Base-by-base conservation (phyloP, 2,113 vertebrate genomes). In the Ictalurus furcatus region DNA sequence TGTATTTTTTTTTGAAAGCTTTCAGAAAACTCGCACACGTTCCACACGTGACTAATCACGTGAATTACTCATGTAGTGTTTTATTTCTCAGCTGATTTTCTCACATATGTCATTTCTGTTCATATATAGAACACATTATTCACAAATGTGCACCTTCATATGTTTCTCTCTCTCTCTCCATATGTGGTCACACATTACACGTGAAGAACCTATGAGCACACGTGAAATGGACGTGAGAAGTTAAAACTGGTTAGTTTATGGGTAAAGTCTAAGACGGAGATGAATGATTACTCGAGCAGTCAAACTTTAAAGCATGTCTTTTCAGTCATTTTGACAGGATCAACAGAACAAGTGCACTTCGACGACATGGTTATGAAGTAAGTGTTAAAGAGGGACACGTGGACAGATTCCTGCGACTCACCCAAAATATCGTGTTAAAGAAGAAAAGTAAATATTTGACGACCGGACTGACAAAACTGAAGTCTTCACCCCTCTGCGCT, bases 371-470 rank as follows among this genome's bases (percentile, higher is more conserved):
- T n/a, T n/a, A n/a, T 16, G 48, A 79, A 13, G 2, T 44, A 34
- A 52, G 9, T n/a, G 14, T 69, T 74, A 59, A 23, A 44, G 56
- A 83, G 37, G n/a, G 11, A 65, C 59, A 76, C 23, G 7, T 44
- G 65, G 12, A 71, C 54, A 52, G 37, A 61, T n/a, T 1, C 4
- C 34, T 21, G 6, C 3, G 58, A 95, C 98, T 98, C 94, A 99
- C 98, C 98, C 98, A 99, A 90, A 98, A 99, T 44, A 99, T 90
- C 89, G 96, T 94, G 92, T 98, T 99, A 93, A 98, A 99, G 82
- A 97, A 88, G 93, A 98, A 98, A 4, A 99, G 96, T 40, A 98
- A 94, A 92, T 97, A 98, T 92, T 99, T 99, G 86, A 97, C 96
- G 89, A 96, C 90, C 3, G 96, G 96, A 79, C 95, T 98, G 91